Conservation (phyloP, 2,888 invertebrate genomes). For the Temnothorax rugatulus region DNA sequence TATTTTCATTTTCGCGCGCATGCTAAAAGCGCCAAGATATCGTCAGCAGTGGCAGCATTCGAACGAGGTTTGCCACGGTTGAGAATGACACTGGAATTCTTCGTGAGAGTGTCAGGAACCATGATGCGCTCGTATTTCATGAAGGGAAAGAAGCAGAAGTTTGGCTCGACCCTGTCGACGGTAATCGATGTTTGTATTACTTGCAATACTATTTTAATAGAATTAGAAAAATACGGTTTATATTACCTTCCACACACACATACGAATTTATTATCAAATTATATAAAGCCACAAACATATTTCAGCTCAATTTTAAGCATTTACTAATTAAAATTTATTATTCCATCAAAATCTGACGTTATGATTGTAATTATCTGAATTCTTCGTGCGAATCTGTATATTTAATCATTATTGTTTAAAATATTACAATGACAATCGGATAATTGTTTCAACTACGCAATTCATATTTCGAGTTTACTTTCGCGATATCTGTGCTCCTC, state of each 20-base stretch:
- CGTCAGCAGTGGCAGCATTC: conserved; percentile 26
- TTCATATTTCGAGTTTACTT: not conserved
- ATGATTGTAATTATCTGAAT: not conserved
- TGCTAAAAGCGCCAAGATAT: conserved; percentile 44
- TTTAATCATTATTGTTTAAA: conserved; percentile 1
- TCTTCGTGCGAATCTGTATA: not conserved
- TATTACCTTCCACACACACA: not conserved
- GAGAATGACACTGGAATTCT: conserved; percentile 80
- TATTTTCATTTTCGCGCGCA: conserved; percentile 61
- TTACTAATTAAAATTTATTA: not conserved
- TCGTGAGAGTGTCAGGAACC: conserved; percentile 80
- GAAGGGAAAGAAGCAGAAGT: conserved; percentile 79
- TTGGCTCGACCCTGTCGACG: conserved; percentile 82
- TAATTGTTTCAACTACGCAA: not conserved
- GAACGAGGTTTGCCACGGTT: conserved; percentile 42
- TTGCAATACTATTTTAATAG: conserved; percentile 20
- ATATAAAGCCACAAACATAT: not conserved
- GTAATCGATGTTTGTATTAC: conserved; percentile 75
- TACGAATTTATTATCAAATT: not conserved
- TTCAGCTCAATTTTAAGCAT: not conserved
- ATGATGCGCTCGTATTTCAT: conserved; percentile 80
- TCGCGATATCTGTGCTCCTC: not conserved
- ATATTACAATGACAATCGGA: not conserved
- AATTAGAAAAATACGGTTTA: not conserved
- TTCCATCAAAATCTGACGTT: not conserved